Percentiles rank a stretch among this genome's conserved stretches.
Evolutionary conservation across 2,888 invertebrate species (phyloP).

Genomic region (Heteropelma amictum): DNA sequence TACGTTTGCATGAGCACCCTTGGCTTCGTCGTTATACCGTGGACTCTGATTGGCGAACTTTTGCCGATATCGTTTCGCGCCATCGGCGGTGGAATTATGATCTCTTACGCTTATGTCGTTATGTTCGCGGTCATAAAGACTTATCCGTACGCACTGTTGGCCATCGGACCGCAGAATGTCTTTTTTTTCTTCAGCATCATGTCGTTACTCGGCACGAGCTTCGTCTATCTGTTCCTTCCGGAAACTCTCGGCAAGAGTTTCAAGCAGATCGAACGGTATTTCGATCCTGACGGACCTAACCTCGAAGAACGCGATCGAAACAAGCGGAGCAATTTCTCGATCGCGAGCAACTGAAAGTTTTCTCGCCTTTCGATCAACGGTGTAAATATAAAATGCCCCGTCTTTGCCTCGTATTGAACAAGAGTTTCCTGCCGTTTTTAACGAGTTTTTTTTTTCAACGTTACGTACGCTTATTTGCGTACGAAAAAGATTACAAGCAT

Average conservation of each 20-base stretch:
- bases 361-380: no score
- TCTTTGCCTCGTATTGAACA: no score
- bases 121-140: slow-evolving; percentile 80
- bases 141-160: slow-evolving; percentile 78
- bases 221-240: slow-evolving; percentile 79
- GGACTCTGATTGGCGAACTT: slow-evolving; percentile 81
- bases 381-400: no score
- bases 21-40: slow-evolving; percentile 81
- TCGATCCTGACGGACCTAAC: no score
- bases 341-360: no score
- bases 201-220: slow-evolving; percentile 77
- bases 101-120: slow-evolving; percentile 79
- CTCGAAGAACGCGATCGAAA: no score
- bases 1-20: slow-evolving; percentile 80
- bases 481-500: no score
- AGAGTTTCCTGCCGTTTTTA: no score
- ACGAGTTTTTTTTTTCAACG: no score
- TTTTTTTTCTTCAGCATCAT: slow-evolving; percentile 79
- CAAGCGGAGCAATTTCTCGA: no score
- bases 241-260: slow-evolving; percentile 81
- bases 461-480: no score
- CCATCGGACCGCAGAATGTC: slow-evolving; percentile 76
- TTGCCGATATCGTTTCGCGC: slow-evolving; percentile 80
- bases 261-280: slow-evolving; percentile 79
- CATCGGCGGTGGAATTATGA: slow-evolving; percentile 79